phyloP scores from a whole-genome alignment of 2,113 vertebrate genomes.

The Nycticebus coucang region DNA sequence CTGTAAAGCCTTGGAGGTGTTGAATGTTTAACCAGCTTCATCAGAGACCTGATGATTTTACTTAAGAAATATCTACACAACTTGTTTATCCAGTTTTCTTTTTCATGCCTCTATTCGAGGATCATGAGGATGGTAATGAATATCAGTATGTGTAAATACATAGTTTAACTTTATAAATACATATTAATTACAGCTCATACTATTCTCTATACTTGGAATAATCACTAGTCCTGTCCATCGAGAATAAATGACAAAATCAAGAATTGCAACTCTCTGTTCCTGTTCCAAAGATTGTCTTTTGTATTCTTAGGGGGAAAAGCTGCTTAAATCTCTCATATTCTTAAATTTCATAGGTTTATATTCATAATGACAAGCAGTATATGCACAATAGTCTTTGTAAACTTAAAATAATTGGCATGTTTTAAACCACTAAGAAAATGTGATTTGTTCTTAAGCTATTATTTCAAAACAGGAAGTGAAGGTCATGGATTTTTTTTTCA shows the following conservation, averaged over 20 bases:
- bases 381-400: background rate
- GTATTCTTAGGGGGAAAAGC: background rate
- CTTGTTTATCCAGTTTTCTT: background rate
- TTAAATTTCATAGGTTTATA: background rate
- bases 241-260: background rate
- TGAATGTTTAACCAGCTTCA: background rate
- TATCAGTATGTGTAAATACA: background rate
- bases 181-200: background rate
- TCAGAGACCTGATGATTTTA: conserved; percentile 17
- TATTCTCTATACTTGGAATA: background rate
- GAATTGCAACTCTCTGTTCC: background rate
- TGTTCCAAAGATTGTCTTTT: conserved; percentile 15
- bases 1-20: background rate
- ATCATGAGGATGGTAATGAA: background rate
- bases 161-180: conserved; percentile 10
- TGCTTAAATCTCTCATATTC: background rate
- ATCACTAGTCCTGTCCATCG: background rate
- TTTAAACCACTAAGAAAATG: conserved; percentile 29
- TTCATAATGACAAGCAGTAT: conserved; percentile 6
- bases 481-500: background rate
- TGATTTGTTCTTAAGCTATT: conserved; percentile 38
- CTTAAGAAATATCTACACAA: background rate
- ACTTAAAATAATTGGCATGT: background rate
- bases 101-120: background rate
- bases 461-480: conserved; percentile 60